Percentiles rank a stretch among this genome's conserved stretches.
Evolutionary conservation across 2,797 vertebrate genomes (phyloP).

Genomic region (Pseudocheirus occidentalis): DNA sequence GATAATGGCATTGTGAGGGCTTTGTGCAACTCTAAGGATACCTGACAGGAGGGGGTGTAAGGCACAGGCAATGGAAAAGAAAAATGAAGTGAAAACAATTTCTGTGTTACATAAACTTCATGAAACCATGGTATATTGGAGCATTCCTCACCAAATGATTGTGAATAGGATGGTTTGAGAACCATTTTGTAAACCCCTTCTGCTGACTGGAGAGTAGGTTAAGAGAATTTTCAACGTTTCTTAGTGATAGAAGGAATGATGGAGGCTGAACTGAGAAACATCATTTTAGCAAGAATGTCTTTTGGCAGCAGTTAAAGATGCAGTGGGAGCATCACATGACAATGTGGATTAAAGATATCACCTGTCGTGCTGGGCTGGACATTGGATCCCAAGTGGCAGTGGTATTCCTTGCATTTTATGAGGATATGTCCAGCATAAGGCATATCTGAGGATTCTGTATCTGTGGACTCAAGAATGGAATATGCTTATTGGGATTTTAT

Average conservation of each 20-base stretch:
- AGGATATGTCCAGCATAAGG: not conserved
- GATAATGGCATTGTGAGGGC: not conserved
- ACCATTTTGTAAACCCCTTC: not conserved
- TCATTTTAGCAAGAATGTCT: not conserved
- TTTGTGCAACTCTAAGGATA: not conserved
- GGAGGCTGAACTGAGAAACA: not conserved
- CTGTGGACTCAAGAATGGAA: not conserved
- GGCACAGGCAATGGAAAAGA: not conserved
- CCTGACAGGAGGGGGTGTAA: not conserved
- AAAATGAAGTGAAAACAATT: not conserved
- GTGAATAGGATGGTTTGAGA: not conserved
- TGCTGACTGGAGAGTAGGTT: not conserved
- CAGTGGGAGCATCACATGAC: not conserved
- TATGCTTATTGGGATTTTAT: not conserved
- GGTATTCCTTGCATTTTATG: not conserved
- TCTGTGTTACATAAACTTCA: not conserved
- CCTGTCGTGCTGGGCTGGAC: not conserved
- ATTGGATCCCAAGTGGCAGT: not conserved
- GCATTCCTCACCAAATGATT: not conserved
- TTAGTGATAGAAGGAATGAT: not conserved
- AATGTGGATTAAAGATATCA: not conserved
- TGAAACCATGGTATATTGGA: not conserved
- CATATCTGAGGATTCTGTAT: not conserved
- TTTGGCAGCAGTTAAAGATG: not conserved
- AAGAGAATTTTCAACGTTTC: not conserved